Percentiles rank a stretch among this genome's conserved stretches.
Conservation (phyloP, 2,888 invertebrate genomes). For the Lasioglossum villosulum region DNA sequence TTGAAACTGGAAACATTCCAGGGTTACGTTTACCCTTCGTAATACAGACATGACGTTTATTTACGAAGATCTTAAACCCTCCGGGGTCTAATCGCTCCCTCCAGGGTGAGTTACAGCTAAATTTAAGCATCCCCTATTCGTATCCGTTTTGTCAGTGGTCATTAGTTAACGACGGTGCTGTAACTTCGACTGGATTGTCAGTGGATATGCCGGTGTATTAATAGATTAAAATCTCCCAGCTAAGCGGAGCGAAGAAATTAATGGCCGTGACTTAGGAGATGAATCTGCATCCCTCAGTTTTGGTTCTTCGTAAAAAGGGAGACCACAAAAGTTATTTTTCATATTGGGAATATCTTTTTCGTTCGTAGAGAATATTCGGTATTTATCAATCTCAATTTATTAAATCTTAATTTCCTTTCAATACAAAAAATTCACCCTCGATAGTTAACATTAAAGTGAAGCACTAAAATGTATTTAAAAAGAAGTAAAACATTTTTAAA, state of each 20-base stretch:
- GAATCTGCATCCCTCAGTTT: not conserved
- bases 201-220: not conserved
- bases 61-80: slow-evolving; percentile 55
- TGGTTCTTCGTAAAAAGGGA: not conserved
- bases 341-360: not conserved
- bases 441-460: no score
- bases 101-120: slow-evolving; percentile 31
- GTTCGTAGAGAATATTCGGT: not conserved
- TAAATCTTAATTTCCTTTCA: no score
- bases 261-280: not conserved
- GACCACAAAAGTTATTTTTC: not conserved
- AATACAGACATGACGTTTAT: slow-evolving; percentile 52
- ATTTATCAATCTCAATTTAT: no score
- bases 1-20: slow-evolving; percentile 49
- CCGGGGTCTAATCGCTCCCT: not conserved
- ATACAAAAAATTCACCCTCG: no score
- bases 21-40: slow-evolving; percentile 23
- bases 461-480: no score
- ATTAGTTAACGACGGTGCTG: slow-evolving; percentile 42
- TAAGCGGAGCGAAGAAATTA: not conserved
- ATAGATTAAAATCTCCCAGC: not conserved
- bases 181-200: not conserved
- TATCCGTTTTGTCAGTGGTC: slow-evolving; percentile 39
- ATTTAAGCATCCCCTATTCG: slow-evolving; percentile 41
- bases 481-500: no score